Evolutionary conservation across 2,797 vertebrate species (phyloP).

Genomic region (Pipistrellus kuhlii): DNA sequence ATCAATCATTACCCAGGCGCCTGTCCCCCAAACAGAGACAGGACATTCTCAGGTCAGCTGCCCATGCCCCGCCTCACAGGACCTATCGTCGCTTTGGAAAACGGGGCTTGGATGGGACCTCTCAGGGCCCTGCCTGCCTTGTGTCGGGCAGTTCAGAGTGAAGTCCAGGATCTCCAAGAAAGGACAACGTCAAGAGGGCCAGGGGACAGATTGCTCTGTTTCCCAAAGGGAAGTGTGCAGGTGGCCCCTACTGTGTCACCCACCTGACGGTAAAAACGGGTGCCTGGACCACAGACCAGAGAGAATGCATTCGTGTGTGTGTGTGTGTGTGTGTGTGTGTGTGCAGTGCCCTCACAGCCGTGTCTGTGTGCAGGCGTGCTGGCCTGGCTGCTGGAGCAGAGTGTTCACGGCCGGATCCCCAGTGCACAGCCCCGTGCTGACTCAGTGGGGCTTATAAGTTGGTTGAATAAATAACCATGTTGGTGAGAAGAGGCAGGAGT

Average conservation of each 20-base stretch:
- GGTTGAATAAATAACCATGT: not conserved
- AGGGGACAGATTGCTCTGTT: not conserved
- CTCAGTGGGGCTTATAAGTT: not conserved
- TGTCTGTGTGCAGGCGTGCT: accelerated
- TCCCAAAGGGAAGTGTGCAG: not conserved
- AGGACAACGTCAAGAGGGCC: not conserved
- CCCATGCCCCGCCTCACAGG: not conserved
- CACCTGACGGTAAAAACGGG: not conserved
- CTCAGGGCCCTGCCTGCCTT: not conserved
- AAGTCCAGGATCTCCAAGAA: not conserved
- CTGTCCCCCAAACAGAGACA: not conserved
- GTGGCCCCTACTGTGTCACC: not conserved
- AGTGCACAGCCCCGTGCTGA: not conserved
- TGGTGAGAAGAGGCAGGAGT: not conserved
- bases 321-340: no score
- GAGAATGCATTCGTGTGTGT: not conserved
- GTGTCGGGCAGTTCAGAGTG: not conserved
- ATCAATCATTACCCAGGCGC: conserved; percentile 86
- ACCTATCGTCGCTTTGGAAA: not conserved
- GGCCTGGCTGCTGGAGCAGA: not conserved
- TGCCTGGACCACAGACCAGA: not conserved
- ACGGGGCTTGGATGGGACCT: not conserved
- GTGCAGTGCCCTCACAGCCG: no score
- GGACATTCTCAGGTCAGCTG: conserved; percentile 34
- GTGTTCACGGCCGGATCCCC: not conserved